A percentile compares a stretch with the other conserved stretches of the same genome.
Conservation (phyloP, 2,113 vertebrate species). For the Festucalex cinctus region DNA sequence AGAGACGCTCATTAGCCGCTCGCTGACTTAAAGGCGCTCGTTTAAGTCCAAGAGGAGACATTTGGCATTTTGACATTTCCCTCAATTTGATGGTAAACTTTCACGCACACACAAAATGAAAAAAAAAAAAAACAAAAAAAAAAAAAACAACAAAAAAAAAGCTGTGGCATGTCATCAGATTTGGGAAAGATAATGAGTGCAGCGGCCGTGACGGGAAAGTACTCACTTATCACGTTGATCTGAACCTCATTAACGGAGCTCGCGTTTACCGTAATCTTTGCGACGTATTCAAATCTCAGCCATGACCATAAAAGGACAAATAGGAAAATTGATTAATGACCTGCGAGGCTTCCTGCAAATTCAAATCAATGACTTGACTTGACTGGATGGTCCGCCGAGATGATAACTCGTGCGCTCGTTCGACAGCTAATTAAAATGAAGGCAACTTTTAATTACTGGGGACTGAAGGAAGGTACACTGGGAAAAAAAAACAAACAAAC, state of each 20-base stretch:
- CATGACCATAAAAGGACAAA: not conserved
- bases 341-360: not conserved
- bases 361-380: constrained; percentile 4
- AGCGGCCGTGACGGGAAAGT: not conserved
- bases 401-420: not conserved
- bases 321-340: constrained; percentile 2
- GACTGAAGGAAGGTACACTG: not conserved
- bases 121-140: not conserved
- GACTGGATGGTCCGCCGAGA: not conserved
- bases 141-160: not conserved
- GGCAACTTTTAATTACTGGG: not conserved
- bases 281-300: not conserved
- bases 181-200: not conserved
- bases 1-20: constrained; percentile 5
- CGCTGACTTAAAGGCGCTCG: constrained; percentile 4
- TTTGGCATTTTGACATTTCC: constrained; percentile 24
- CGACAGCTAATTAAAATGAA: not conserved
- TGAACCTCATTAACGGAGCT: not conserved
- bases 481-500: not conserved
- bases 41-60: constrained; percentile 9
- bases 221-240: not conserved
- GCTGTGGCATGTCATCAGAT: not conserved
- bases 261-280: not conserved
- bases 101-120: not conserved
- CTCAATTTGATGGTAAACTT: constrained; percentile 20